Evolutionary conservation across 2,797 vertebrate species (phyloP), one percentile per base, ranked within the genome.

Genomic region (Myoxocephalus aenaeus): DNA sequence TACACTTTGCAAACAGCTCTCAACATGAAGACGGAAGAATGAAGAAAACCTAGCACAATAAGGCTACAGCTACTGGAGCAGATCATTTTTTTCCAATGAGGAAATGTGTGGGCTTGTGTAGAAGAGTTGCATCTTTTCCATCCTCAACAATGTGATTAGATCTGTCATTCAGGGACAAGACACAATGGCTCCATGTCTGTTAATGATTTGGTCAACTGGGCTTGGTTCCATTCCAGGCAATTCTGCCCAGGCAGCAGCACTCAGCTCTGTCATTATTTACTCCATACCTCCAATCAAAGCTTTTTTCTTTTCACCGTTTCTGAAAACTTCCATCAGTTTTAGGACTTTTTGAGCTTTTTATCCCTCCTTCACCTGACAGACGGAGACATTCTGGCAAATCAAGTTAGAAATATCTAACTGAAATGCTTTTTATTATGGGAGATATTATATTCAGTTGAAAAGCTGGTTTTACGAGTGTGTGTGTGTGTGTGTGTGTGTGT

Each of bases 191-290:
- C 13, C 53, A 73, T 75, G 61, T 79, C 64, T 22, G 72, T 69
- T 81, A 78, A 87, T 82, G 51, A 80, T 81, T 84, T 46, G 42
- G 86, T 86, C 82, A 75, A 29, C 20, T 5, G 29, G 9, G 61
- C 42, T 53, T 70, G 70, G 61, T 82, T 83, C 86, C 46, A 68
- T 58, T 77, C 68, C 70, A 74, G 75, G 27, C 59, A 57, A 48
- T 73, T 70, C 48, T 58, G 66, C 66, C 58, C 27, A 22, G 67
- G 25, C 76, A 74, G 72, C 20, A 27, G 76, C 27, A 13, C 27
- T 73, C 61, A 48, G 44, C 46, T 54, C 25, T 75, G 56, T 62
- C 73, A 66, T 83, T 75, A 70, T 78, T 54, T 81, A 53, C 64
- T 62, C n/a, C n/a, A n/a, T n/a, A 50, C 65, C 13, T 73, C 54